Evolutionary conservation across 1,140 invertebrate genomes (phyloP).

Genomic region (Calephelis virginiensis): DNA sequence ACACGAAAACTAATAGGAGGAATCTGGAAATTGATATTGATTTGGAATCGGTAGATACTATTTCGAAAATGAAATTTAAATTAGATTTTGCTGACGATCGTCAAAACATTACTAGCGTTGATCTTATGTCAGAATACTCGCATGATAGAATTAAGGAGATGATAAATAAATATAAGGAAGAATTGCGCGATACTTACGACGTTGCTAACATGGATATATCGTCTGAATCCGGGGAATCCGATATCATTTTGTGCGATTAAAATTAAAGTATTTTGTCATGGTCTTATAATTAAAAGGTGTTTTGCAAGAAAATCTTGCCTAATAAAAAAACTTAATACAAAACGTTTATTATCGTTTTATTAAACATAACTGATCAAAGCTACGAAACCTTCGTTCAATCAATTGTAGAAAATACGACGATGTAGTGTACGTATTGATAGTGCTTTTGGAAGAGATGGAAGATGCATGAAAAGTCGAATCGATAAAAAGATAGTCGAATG

Average conservation of each 20-base stretch:
- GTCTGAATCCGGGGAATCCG: conserved; percentile 25
- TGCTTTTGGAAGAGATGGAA: too few relatives aligned
- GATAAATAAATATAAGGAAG: conserved; percentile 46
- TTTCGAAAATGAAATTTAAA: conserved; percentile 42
- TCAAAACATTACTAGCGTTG: conserved; percentile 22
- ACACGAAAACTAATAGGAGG: conserved; percentile 9
- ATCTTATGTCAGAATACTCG: conserved; percentile 37
- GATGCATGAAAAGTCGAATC: too few relatives aligned
- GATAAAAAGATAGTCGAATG: too few relatives aligned
- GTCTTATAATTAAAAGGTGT: neutral
- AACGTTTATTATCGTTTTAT: too few relatives aligned
- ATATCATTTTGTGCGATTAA: conserved; percentile 18
- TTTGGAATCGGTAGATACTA: conserved; percentile 52
- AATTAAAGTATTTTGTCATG: neutral
- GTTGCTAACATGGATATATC: conserved; percentile 62
- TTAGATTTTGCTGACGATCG: conserved; percentile 48
- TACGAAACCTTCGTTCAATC: too few relatives aligned
- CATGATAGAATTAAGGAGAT: conserved; percentile 36
- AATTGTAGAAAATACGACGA: too few relatives aligned
- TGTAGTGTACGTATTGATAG: too few relatives aligned
- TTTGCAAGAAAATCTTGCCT: too few relatives aligned
- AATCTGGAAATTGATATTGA: conserved; percentile 52
- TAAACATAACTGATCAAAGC: too few relatives aligned
- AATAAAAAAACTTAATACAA: too few relatives aligned
- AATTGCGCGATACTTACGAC: conserved; percentile 52